Evolutionary conservation across 2,888 invertebrate genomes (phyloP).

Genomic region (Drosophila kokeensis): DNA sequence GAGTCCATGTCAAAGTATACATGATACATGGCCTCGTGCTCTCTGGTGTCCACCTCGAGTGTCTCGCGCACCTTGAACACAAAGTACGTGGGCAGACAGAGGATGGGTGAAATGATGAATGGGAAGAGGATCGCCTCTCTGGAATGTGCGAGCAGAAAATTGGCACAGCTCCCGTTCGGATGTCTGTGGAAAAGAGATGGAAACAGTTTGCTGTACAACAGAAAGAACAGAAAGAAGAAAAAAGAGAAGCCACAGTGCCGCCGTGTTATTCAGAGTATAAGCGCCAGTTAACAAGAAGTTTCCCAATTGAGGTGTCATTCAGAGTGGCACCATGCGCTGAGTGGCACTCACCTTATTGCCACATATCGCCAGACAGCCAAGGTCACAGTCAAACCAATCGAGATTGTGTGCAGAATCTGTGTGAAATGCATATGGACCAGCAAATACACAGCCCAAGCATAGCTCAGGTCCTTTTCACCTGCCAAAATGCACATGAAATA

Average conservation of each 20-base stretch:
- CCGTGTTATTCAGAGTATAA: conserved; percentile 49
- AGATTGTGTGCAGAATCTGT: conserved; percentile 94
- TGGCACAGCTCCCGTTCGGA: conserved; percentile 90
- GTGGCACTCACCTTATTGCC: conserved; percentile 89
- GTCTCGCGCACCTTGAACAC: conserved; percentile 87
- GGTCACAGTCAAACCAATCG: conserved; percentile 96
- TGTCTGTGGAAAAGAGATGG: conserved; percentile 87
- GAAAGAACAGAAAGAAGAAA: conserved; percentile 39
- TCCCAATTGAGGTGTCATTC: neutral
- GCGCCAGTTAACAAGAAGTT: conserved; percentile 24
- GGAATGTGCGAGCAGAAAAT: conserved; percentile 92
- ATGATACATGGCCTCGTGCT: conserved; percentile 78
- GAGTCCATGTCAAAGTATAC: conserved; percentile 83
- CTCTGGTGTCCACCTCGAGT: conserved; percentile 75
- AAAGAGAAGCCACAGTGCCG: conserved; percentile 60
- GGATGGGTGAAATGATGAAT: conserved; percentile 90
- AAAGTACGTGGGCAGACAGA: conserved; percentile 94
- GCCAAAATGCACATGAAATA: conserved; percentile 73
- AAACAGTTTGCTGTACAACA: conserved; percentile 71
- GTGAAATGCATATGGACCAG: conserved; percentile 95
- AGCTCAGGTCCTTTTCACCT: conserved; percentile 95
- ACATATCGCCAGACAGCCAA: conserved; percentile 96
- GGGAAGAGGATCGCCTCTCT: conserved; percentile 91
- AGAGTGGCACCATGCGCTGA: neutral
- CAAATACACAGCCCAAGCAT: conserved; percentile 92